Base-by-base conservation (phyloP, 1,140 invertebrate genomes). In the Hormaphis cornu region DNA sequence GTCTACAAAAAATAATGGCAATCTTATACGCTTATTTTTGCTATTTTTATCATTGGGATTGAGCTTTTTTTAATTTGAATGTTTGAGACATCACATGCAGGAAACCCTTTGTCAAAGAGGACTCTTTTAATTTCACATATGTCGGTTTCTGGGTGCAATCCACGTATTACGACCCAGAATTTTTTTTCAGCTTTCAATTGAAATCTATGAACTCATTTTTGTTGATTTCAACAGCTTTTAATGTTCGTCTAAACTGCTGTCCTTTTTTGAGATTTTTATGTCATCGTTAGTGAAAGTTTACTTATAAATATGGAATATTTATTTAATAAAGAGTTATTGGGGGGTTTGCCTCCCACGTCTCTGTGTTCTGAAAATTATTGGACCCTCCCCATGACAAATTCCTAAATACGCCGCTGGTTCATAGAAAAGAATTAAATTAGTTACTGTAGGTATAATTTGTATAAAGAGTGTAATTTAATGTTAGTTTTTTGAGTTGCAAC, bases 131-230 rank as follows among this genome's bases (percentile, higher is more conserved):
- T 76, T n/a, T 71, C 28, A 58, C 71, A 58, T 24, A 70, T 70
- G 40, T 74, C 52, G 69, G 75, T 75, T 10, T 76, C 73, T 22
- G 72, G 69, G 54, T 77, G 76, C 3, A 78, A 26, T 5, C 74
- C 74, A 46, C 75, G 71, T 9, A 79, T 69, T 0, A 79, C 73
- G 1, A 78, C 74, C 73, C 74, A 71, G 53, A 73, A 76, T 10
- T 73, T 71, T 74, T 74, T 75, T 70, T 77, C 74, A 58, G 75
- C 70, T 73, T 77, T 77, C 3, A 76, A 71, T 71, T 77, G 74
- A 70, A 77, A 77, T 1, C 74, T 78, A 40, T 78, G 76, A 26
- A 20, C n/a, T 48, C 44, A 12, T 22, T 28, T 16, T 50, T 8
- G 48, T 50, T 50, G 2, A 16, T 20, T 26, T 50, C 24, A 26